Percentiles rank a stretch among this genome's conserved stretches.
phyloP scores from a whole-genome alignment of 2,113 vertebrate genomes.

The Nipponia nippon region DNA sequence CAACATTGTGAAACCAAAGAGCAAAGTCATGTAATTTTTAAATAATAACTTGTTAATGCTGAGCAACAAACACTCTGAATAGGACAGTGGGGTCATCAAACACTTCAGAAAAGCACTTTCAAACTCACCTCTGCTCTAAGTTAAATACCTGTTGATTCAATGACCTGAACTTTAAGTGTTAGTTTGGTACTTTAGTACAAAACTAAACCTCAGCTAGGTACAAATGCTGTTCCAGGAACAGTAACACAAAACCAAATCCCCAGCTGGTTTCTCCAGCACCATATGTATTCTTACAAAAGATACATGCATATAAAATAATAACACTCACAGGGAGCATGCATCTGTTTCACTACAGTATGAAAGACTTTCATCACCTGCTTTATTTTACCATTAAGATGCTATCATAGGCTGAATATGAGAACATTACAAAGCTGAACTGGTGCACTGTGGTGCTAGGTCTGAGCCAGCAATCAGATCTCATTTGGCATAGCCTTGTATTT shows the following conservation, averaged over 20 bases:
- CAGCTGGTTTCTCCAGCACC: not conserved
- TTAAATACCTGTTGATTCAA: not conserved
- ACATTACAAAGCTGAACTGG: not conserved
- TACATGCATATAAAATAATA: not conserved
- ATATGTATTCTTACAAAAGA: not conserved
- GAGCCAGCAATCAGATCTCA: not conserved
- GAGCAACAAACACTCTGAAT: not conserved
- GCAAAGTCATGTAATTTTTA: not conserved
- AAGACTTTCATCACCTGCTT: not conserved
- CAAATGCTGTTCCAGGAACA: not conserved
- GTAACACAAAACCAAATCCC: not conserved
- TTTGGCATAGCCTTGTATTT: not conserved
- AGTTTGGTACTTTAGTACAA: not conserved
- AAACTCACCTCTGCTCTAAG: not conserved
- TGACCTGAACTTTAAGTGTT: not conserved
- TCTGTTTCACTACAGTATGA: not conserved
- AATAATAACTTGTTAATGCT: not conserved
- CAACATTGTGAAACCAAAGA: constrained; percentile 2
- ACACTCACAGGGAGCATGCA: not conserved
- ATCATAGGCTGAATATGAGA: not conserved
- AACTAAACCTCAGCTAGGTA: not conserved
- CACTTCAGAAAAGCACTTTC: not conserved
- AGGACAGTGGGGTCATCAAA: not conserved
- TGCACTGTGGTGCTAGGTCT: not conserved
- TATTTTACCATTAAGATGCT: not conserved